Conservation (phyloP, 2,113 vertebrate genomes). For the Thunnus maccoyii region DNA sequence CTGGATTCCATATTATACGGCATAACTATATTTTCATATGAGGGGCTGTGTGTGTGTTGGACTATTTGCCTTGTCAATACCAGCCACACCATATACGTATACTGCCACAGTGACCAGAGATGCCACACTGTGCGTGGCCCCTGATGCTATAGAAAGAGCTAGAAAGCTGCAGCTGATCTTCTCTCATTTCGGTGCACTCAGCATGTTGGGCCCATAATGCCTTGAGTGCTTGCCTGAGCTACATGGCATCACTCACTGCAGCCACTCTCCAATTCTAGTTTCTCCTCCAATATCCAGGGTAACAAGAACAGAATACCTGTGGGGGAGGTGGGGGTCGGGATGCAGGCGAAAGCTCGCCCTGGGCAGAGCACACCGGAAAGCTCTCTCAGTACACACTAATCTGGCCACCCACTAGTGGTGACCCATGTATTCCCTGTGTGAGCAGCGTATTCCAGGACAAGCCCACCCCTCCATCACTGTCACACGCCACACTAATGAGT, state of each 20-base stretch:
- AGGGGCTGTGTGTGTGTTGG: not conserved
- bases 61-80: no score
- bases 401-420: constrained; percentile 76
- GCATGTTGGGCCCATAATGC: constrained; percentile 77
- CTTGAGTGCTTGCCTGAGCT: constrained; percentile 74
- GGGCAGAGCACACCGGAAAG: constrained; percentile 65
- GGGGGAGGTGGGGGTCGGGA: not conserved
- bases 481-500: constrained; percentile 80
- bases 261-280: constrained; percentile 66
- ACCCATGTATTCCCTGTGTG: constrained; percentile 73
- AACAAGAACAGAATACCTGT: constrained; percentile 67
- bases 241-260: constrained; percentile 73
- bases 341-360: constrained; percentile 59
- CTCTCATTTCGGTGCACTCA: constrained; percentile 80
- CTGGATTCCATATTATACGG: not conserved
- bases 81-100: constrained; percentile 5
- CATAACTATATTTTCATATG: not conserved
- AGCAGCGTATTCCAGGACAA: constrained; percentile 60
- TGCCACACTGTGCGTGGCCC: constrained; percentile 42
- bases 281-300: constrained; percentile 66
- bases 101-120: constrained; percentile 39
- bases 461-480: constrained; percentile 82
- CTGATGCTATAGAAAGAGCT: constrained; percentile 63
- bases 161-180: constrained; percentile 75
- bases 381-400: constrained; percentile 71